Percentiles rank a stretch among this genome's conserved stretches.
Conservation (phyloP, 2,113 vertebrate species). For the Seriola quinqueradiata region DNA sequence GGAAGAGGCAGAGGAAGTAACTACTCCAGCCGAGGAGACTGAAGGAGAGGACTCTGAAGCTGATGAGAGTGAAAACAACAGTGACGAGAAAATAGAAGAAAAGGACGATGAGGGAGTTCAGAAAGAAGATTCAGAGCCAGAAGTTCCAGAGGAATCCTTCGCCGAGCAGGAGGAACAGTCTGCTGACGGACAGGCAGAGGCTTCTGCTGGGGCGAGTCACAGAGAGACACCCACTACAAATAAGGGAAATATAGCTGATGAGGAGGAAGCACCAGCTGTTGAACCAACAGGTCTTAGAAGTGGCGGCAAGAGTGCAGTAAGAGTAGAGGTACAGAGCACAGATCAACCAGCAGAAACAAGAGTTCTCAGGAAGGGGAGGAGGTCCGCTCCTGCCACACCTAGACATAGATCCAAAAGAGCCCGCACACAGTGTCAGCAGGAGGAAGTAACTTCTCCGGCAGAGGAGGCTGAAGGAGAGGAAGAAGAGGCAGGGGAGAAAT, state of each 20-base stretch:
- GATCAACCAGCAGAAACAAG: conserved; percentile 25
- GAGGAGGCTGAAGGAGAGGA: neutral
- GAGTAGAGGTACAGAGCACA: neutral
- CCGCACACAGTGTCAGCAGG: conserved; percentile 18
- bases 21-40: neutral
- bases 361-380: conserved; percentile 50
- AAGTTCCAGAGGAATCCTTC: neutral
- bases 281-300: neutral
- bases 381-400: neutral
- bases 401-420: conserved; percentile 44
- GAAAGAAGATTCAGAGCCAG: neutral
- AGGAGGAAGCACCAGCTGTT: conserved; percentile 26
- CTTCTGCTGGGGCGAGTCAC: neutral
- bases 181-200: neutral
- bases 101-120: neutral
- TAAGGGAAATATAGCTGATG: neutral
- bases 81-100: neutral
- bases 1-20: conserved; percentile 12
- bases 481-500: conserved; percentile 17
- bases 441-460: neutral
- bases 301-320: neutral
- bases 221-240: neutral
- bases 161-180: conserved; percentile 12
- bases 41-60: neutral
- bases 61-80: neutral